phyloP scores from a whole-genome alignment of 2,113 vertebrate species.

The Etheostoma cragini region DNA sequence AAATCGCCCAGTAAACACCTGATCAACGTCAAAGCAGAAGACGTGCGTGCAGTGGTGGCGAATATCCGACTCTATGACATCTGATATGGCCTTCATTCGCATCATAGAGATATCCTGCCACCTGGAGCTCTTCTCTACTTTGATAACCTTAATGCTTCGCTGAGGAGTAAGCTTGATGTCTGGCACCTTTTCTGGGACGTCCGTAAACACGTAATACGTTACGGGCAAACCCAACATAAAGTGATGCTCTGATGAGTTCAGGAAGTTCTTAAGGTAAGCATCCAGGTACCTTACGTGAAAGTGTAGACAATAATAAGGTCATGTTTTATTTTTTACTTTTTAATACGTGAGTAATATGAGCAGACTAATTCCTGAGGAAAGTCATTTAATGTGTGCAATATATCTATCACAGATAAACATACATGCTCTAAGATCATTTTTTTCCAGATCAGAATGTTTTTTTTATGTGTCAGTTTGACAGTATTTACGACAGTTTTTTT shows the following conservation, averaged over 20 bases:
- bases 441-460: neutral
- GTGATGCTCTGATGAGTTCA: constrained; percentile 80
- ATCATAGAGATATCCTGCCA: constrained; percentile 88
- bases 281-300: constrained; percentile 77
- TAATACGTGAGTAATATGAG: too few relatives aligned
- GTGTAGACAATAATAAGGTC: neutral
- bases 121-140: constrained; percentile 65
- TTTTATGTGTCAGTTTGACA: neutral
- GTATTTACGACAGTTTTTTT: neutral
- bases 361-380: too few relatives aligned
- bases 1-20: constrained; percentile 79
- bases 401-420: neutral
- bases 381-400: neutral
- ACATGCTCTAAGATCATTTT: neutral
- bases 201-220: constrained; percentile 85
- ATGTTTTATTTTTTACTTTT: neutral
- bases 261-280: constrained; percentile 76
- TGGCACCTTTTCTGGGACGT: constrained; percentile 74
- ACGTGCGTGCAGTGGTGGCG: constrained; percentile 73
- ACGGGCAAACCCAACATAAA: constrained; percentile 85
- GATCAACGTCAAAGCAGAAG: constrained; percentile 86
- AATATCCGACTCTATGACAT: constrained; percentile 69
- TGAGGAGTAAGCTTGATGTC: constrained; percentile 48
- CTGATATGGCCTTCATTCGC: constrained; percentile 81
- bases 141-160: constrained; percentile 66